phyloP scores from a whole-genome alignment of 2,797 vertebrate species.

The Bufotes viridis region DNA sequence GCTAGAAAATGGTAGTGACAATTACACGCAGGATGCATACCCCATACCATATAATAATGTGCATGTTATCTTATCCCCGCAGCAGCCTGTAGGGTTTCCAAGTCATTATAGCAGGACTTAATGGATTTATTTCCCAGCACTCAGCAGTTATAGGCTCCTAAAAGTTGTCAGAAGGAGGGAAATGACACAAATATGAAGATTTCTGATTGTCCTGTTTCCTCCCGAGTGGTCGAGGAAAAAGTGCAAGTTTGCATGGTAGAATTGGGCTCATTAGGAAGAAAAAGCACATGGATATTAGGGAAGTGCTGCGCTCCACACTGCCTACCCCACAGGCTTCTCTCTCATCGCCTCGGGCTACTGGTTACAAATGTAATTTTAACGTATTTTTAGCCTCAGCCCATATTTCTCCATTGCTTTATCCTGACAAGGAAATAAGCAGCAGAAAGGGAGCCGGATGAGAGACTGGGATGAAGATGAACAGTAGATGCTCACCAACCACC shows the following conservation, averaged over 20 bases:
- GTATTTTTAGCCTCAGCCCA: conserved; percentile 43
- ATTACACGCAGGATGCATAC: background rate
- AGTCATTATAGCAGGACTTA: background rate
- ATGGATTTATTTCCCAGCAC: background rate
- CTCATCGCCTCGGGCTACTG: conserved; percentile 14
- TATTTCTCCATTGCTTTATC: background rate
- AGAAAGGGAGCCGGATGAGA: background rate
- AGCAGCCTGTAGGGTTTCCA: conserved; percentile 13
- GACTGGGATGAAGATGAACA: background rate
- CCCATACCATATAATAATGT: background rate
- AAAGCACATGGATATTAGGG: background rate
- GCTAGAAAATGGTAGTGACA: background rate
- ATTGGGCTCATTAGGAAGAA: conserved; percentile 37
- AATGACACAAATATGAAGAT: background rate
- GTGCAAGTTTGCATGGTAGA: background rate
- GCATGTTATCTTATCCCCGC: background rate
- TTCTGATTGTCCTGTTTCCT: background rate
- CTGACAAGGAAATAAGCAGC: conserved; percentile 16
- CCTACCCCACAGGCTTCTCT: conserved; percentile 18
- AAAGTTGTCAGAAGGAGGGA: background rate
- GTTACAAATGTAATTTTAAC: conserved; percentile 33
- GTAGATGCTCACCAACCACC: background rate
- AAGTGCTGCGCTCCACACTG: background rate
- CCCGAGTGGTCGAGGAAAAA: conserved; percentile 8
- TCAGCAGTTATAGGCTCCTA: background rate